Evolutionary conservation across 2,113 vertebrate species (phyloP).

Genomic region (Orycteropus afer): DNA sequence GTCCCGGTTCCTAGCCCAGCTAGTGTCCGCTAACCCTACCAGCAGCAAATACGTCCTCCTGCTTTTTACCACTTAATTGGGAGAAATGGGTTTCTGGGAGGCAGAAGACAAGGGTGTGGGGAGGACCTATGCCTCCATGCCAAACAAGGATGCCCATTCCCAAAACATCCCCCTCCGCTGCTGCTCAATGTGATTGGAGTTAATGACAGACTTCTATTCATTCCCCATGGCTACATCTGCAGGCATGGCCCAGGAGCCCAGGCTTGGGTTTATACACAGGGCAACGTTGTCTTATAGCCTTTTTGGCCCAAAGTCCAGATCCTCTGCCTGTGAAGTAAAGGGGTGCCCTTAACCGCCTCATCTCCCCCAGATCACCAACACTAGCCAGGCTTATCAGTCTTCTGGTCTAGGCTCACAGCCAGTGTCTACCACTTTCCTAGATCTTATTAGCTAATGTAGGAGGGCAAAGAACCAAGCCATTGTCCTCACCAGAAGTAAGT

Average conservation of each 20-base stretch:
- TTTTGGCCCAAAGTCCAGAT: neutral
- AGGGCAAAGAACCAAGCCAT: neutral
- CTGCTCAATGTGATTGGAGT: neutral
- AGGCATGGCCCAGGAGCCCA: neutral
- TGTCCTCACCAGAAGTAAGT: neutral
- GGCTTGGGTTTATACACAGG: neutral
- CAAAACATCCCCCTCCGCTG: neutral
- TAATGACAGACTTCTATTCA: neutral
- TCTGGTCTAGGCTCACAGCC: fast-evolving
- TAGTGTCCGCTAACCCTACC: fast-evolving
- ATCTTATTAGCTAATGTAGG: neutral
- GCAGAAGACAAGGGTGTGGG: neutral
- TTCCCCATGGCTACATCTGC: neutral
- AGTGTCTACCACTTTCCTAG: neutral
- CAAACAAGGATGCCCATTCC: neutral
- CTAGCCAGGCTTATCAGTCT: fast-evolving
- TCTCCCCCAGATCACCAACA: neutral
- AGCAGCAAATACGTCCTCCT: neutral
- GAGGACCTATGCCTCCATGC: neutral
- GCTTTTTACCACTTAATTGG: neutral
- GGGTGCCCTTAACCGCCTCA: neutral
- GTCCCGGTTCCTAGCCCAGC: neutral
- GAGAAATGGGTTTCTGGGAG: neutral
- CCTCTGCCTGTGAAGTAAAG: neutral
- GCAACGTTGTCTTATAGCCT: neutral